Evolutionary conservation across 1,140 invertebrate species (phyloP), one percentile per base, ranked within the genome.

Genomic region (Drosophila asahinai): DNA sequence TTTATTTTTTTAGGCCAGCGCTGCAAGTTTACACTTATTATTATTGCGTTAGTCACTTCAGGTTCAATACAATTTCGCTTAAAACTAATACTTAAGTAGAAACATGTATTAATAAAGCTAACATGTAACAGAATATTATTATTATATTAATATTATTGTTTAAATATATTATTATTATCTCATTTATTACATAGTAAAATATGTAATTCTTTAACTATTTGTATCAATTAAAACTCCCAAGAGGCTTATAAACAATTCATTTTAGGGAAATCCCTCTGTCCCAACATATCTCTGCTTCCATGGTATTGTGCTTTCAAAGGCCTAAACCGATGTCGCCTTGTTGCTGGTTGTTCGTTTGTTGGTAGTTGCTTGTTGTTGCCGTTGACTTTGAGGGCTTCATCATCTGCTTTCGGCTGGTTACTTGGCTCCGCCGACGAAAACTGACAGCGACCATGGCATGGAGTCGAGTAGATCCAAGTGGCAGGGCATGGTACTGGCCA

Each of bases 361-460:
- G 59, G 60, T 77, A 17, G 64, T 61, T 72, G 66, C 19, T 45
- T 63, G 68, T 61, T 62, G 68, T 38, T 47, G 81, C 43, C 67
- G 62, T 83, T 83, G 86, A 90, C 86, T 90, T 90, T 90, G 86
- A 90, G 86, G 86, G 86, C 86, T 90, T 90, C 86, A 90, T 90
- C 86, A 86, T 90, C 86, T 91, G 86, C 86, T 89, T 90, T 89
- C 70, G 86, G 84, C 81, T 83, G 80, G 80, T 77, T 86, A 74
- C 66, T 77, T 59, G 80, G 80, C 80, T 86, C 66, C 54, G 73
- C 54, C 83, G 71, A 82, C 84, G 81, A 87, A 87, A 87, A 87
- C 84, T 90, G 84, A 90, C 84, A 84, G 81, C 81, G 84, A 84
- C 84, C 68, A 72, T 73, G 70, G 70, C 68, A 72, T 73, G 70